phyloP scores from a whole-genome alignment of 1,140 invertebrate genomes.

The Chlorops oryzae region DNA sequence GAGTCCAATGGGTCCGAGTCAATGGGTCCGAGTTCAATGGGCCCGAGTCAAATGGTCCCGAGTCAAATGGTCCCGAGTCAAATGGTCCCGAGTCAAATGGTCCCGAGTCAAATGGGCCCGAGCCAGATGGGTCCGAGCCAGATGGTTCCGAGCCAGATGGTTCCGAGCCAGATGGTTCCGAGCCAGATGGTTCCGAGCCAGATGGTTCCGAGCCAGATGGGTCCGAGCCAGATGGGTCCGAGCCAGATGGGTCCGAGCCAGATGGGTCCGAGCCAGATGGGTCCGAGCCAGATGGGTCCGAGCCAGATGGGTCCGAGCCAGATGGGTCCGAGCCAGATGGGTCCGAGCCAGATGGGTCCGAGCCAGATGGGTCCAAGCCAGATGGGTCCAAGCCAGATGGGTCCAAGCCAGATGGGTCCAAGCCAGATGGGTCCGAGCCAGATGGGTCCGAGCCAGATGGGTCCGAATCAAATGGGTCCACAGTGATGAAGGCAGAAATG shows the following conservation, averaged over 20 bases:
- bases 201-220: conserved; percentile 31
- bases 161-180: conserved; percentile 38
- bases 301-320: conserved; percentile 35
- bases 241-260: conserved; percentile 35
- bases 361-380: conserved; percentile 33
- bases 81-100: conserved; percentile 31
- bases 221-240: conserved; percentile 37
- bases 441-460: conserved; percentile 31
- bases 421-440: conserved; percentile 35
- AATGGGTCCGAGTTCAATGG: too few relatives aligned
- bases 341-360: conserved; percentile 37
- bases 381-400: conserved; percentile 31
- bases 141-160: too few relatives aligned
- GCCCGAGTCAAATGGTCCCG: conserved; percentile 38
- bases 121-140: conserved; percentile 30
- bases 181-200: conserved; percentile 34
- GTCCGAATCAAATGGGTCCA: conserved; percentile 36
- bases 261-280: conserved; percentile 31
- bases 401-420: conserved; percentile 36
- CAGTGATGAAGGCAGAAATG: conserved; percentile 48
- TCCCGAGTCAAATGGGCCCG: conserved; percentile 36
- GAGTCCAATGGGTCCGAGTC: too few relatives aligned
- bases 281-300: conserved; percentile 37
- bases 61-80: conserved; percentile 33
- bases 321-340: conserved; percentile 31